Evolutionary conservation across 2,888 invertebrate species (phyloP), one percentile per base, ranked within the genome.

Genomic region (Noctua janthe): DNA sequence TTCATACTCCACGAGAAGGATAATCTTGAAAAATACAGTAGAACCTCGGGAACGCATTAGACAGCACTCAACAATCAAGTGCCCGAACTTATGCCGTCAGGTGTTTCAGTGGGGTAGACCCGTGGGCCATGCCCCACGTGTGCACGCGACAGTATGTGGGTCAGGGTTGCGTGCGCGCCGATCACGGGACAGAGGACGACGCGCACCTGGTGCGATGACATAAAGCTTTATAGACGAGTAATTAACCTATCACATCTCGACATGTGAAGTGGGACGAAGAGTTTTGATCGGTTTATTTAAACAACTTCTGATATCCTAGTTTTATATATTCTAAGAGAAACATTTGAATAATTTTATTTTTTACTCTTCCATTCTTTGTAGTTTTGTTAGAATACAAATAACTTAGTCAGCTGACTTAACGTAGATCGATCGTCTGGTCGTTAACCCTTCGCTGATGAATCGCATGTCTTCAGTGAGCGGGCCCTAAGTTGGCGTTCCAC

Each of bases 121-220:
- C 66, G 56, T 29, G 15, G 17, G 59, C n/a, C 13, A 4, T 80
- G 62, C 1, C 10, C 51, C 47, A 56, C 10, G 39, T 64, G 80
- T 35, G 43, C 54, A 39, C 56, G 62, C 71, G 59, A 13, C 5
- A 49, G 59, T 69, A 85, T 71, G 74, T 88, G 76, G 87, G 88
- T 87, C 88, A 87, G 23, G 82, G 87, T n/a, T 77, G 83, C 74
- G 81, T 62, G 47, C 67, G 76, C 83, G 75, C 69, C 70, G 75
- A 39, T 71, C 69, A 47, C 51, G 47, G 71, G 62, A 69, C 71
- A 71, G 43, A 29, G 49, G 80, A 87, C 59, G 70, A 66, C 47
- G 56, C 69, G 39, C 87, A 88, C 80, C 88, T 87, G 88, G 83
- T 64, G 83, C 13, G 43, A 35, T 71, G 76, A 81, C 76, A 54